Evolutionary conservation across 1,140 invertebrate genomes (phyloP).

Genomic region (Panulirus ornatus): DNA sequence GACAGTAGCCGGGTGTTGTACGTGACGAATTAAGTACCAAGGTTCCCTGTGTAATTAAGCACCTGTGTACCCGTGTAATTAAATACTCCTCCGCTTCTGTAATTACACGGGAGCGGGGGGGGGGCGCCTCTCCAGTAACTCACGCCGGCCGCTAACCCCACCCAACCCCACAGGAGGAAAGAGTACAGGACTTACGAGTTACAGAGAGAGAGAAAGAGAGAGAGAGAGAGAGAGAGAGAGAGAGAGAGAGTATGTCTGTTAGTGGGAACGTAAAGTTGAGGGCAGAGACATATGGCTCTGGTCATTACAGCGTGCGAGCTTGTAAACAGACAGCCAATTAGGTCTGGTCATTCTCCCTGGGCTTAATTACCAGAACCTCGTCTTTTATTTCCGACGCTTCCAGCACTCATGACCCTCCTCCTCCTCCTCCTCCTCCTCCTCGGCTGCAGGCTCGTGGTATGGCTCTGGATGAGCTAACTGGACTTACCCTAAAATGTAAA

Average conservation of each 20-base stretch:
- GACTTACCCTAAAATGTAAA: too few species aligned
- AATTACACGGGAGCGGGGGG: too few species aligned
- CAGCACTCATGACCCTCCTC: not conserved
- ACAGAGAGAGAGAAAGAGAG: constrained; percentile 17
- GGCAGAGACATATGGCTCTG: not conserved
- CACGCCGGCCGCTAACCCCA: too few species aligned
- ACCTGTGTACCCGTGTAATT: constrained; percentile 6
- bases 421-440: not conserved
- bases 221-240: constrained; percentile 1
- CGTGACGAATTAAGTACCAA: constrained; percentile 20
- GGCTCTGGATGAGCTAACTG: too few species aligned
- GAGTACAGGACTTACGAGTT: not conserved
- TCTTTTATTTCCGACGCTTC: not conserved
- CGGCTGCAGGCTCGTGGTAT: too few species aligned
- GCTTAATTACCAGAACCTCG: not conserved
- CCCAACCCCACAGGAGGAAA: too few species aligned
- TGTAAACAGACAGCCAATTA: constrained; percentile 8
- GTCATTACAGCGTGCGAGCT: too few species aligned
- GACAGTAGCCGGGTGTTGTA: not conserved
- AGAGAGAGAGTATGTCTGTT: too few species aligned
- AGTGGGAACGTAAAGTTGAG: not conserved
- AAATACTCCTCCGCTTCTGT: constrained; percentile 13
- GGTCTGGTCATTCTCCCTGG: not conserved
- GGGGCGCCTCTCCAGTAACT: too few species aligned
- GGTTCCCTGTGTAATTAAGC: constrained; percentile 18